Evolutionary conservation across 2,797 vertebrate species (phyloP).

Genomic region (Furcifer pardalis): DNA sequence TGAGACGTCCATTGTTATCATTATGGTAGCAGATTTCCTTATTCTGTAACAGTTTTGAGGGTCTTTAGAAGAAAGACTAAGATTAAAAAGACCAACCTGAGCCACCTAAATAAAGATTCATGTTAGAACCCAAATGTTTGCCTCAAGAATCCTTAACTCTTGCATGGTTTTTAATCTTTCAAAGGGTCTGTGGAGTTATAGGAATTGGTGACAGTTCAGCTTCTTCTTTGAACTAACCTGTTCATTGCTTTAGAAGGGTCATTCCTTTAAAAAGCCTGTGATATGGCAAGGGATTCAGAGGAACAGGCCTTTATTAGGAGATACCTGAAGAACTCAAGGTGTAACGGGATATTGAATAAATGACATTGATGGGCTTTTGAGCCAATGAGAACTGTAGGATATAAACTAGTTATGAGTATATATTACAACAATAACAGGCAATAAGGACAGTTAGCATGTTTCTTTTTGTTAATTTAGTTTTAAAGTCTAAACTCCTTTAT

Average conservation of each 20-base stretch:
- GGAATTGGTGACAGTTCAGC: slow-evolving; percentile 11
- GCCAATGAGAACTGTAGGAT: background rate
- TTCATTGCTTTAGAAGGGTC: slow-evolving; percentile 29
- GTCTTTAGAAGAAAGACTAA: slow-evolving; percentile 26
- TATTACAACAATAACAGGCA: background rate
- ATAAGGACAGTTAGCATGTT: background rate
- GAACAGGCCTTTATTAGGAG: background rate
- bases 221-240: slow-evolving; percentile 22
- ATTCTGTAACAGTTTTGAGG: background rate
- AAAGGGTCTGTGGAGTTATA: slow-evolving; percentile 2
- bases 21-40: slow-evolving; percentile 48
- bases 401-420: slow-evolving; percentile 6
- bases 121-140: background rate
- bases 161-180: background rate
- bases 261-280: fast-evolving
- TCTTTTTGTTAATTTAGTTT: background rate
- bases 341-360: background rate
- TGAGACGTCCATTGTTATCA: slow-evolving; percentile 28
- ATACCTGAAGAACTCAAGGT: slow-evolving; percentile 2
- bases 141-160: background rate
- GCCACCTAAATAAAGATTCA: background rate
- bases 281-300: slow-evolving; percentile 6
- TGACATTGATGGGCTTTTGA: background rate
- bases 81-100: background rate
- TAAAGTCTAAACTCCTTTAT: background rate